Percentiles rank a stretch among this genome's conserved stretches.
phyloP scores from a whole-genome alignment of 2,888 invertebrate species.

The Chrysomela aeneicollis region DNA sequence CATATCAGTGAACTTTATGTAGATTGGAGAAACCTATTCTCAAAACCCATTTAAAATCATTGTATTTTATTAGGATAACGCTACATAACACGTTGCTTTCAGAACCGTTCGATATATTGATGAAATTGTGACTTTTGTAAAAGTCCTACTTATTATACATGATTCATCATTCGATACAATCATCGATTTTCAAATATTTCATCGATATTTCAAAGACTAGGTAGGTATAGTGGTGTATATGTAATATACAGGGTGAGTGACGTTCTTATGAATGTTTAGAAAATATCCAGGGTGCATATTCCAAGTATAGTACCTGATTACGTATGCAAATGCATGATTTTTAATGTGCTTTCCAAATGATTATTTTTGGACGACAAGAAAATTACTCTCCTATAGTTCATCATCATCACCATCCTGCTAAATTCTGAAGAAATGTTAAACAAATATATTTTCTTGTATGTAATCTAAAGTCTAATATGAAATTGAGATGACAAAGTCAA shows the following conservation, averaged over 20 bases:
- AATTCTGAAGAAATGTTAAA: conserved; percentile 30
- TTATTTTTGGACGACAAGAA: no score
- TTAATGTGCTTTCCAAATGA: no score
- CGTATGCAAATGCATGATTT: no score
- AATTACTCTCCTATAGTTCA: neutral
- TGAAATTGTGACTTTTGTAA: neutral
- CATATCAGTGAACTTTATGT: conserved; percentile 13
- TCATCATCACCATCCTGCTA: conserved; percentile 17
- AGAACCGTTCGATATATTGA: neutral
- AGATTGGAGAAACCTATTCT: neutral
- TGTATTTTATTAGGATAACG: neutral
- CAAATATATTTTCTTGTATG: conserved; percentile 3
- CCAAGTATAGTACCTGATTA: no score
- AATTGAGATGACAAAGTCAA: conserved; percentile 49
- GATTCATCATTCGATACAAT: no score
- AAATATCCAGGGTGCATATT: no score
- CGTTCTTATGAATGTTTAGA: neutral
- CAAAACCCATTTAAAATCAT: neutral
- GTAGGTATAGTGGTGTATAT: neutral
- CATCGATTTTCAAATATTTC: neutral
- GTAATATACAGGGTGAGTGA: neutral
- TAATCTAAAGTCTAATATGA: no score
- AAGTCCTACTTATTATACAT: no score
- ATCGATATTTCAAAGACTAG: neutral
- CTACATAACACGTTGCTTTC: neutral